Conservation (phyloP, 2,888 invertebrate species). For the Pediacus dermestoides region DNA sequence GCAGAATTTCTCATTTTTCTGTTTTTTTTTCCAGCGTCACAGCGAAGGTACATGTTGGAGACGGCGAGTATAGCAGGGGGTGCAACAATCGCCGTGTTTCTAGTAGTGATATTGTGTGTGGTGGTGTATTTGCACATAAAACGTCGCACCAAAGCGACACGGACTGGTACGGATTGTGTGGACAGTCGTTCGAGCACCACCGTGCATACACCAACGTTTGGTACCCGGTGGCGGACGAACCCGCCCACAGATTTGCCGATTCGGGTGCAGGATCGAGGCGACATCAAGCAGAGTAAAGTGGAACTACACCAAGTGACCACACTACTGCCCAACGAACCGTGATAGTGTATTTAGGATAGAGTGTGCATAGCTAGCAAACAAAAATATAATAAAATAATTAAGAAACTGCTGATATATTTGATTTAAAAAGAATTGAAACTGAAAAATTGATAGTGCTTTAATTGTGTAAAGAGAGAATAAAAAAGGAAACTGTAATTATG, state of each 20-base stretch:
- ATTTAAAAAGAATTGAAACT: too few relatives aligned
- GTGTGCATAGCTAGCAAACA: conserved; percentile 31
- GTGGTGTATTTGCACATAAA: conserved; percentile 64
- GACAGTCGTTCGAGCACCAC: conserved; percentile 36
- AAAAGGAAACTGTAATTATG: conserved; percentile 28
- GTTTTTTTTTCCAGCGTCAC: conserved; percentile 59
- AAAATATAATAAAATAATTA: too few relatives aligned
- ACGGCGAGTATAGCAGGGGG: conserved; percentile 85
- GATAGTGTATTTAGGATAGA: too few relatives aligned
- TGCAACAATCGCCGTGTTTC: conserved; percentile 69
- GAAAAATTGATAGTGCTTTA: conserved; percentile 39
- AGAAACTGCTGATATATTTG: conserved; percentile 32
- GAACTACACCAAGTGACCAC: conserved; percentile 43
- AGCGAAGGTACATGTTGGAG: conserved; percentile 80
- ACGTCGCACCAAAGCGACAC: conserved; percentile 51
- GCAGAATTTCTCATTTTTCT: too few relatives aligned
- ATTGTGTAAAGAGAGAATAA: conserved; percentile 38
- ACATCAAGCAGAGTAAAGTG: conserved; percentile 30
- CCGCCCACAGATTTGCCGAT: conserved; percentile 28
- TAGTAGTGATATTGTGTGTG: conserved; percentile 65
- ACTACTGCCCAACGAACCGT: conserved; percentile 31
- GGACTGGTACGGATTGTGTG: conserved; percentile 43
- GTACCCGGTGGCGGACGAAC: conserved; percentile 42
- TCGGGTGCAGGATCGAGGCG: conserved; percentile 30
- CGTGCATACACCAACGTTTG: conserved; percentile 42